Base-by-base conservation (phyloP, 1,140 invertebrate genomes). In the Cydia strobilella region DNA sequence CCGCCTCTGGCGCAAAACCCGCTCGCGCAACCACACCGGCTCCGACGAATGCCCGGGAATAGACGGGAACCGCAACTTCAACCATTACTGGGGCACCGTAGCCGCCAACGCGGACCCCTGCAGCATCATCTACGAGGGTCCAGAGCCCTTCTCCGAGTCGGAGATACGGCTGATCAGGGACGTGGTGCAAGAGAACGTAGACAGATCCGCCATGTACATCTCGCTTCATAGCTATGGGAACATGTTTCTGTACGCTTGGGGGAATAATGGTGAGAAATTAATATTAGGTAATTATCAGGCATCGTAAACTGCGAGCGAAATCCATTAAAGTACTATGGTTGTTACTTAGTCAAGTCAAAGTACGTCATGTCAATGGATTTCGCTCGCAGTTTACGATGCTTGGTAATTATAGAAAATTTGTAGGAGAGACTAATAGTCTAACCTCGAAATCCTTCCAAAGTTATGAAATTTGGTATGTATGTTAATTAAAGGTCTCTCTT, bases 181-280 rank as follows among this genome's bases (percentile, higher is more conserved):
- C 81, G 83, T 91, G 1, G 87, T 94, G 23, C 78, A 88, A 3
- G 89, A 94, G 1, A 87, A 95, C 25, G 87, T 94, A 4, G 84
- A 91, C 12, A 89, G 93, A 3, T 90, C 95, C 7, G 90, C 94
- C 42, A 90, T 96, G 71, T 97, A 96, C 80, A 87, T 97, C 23
- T 95, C 96, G 1, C 83, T 97, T 10, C 96, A 97, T 77, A 95
- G 95, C 39, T 95, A 93, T 82, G 95, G 95, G 51, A 94, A 95
- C 80, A 95, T 95, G 83, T 85, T 96, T 74, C 82, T 97, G 4
- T 96, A 96, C 80, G 96, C 96, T n/a, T 97, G 96, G 95, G 96
- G 96, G 23, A 96, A 94, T 83, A 96, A 95, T 74, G 90, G 90
- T 90, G 77, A 69, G 84, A 59, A 59, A 59, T 51, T n/a, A n/a